phyloP scores from a whole-genome alignment of 2,113 vertebrate species.

The Clupea harengus region DNA sequence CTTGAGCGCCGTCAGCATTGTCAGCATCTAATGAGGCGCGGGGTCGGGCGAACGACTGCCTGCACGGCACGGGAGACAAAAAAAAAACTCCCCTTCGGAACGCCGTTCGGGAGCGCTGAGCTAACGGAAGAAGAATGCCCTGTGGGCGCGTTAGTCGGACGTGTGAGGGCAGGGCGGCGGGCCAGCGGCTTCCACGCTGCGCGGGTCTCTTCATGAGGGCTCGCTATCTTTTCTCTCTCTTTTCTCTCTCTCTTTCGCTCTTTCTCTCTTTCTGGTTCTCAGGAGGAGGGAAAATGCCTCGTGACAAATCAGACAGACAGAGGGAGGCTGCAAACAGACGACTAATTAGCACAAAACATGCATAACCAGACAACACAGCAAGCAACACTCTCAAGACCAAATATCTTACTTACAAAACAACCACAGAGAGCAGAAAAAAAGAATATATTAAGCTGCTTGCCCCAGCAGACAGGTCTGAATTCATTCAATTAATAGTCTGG shows the following conservation, averaged over 20 bases:
- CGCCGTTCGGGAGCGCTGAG: background rate
- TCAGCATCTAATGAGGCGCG: constrained; percentile 56
- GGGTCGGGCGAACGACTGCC: background rate
- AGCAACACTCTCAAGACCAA: background rate
- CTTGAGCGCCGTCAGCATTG: constrained; percentile 57
- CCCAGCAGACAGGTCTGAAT: background rate
- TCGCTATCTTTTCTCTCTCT: background rate
- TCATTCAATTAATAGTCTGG: background rate
- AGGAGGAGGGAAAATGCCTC: background rate
- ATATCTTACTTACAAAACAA: background rate
- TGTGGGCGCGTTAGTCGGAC: background rate
- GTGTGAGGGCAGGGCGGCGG: background rate
- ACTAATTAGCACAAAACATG: constrained; percentile 4
- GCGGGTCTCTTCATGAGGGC: background rate
- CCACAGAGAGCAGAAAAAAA: background rate
- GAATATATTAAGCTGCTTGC: background rate
- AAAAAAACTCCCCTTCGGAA: background rate
- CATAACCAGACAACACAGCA: background rate
- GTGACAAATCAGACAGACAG: background rate
- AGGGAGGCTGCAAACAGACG: background rate
- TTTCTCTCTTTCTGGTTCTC: background rate
- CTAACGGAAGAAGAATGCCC: background rate
- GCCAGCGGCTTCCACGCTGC: background rate
- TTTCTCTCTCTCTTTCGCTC: background rate
- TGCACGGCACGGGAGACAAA: background rate